Evolutionary conservation across 1,140 invertebrate species (phyloP).

Genomic region (Cotesia chilonis): DNA sequence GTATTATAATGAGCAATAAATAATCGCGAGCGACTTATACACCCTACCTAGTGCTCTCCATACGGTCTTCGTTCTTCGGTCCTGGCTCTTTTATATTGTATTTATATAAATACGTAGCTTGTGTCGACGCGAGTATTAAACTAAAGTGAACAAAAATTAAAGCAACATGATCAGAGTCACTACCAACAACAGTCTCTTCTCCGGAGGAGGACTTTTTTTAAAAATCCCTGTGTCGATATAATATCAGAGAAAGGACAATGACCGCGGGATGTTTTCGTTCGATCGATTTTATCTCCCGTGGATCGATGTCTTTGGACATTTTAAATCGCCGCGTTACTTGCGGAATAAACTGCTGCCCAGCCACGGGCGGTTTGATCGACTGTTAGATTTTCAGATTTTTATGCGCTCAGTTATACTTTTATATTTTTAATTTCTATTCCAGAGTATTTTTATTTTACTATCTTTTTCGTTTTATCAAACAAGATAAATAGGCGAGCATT

Average conservation of each 20-base stretch:
- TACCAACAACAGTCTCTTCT: background rate
- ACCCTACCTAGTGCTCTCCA: slow-evolving; percentile 24
- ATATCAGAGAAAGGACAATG: background rate
- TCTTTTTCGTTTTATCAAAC: no score
- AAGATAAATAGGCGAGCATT: no score
- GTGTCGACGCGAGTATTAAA: background rate
- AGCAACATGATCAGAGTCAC: background rate
- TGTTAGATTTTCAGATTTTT: no score
- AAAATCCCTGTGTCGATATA: no score
- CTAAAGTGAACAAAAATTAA: slow-evolving; percentile 5
- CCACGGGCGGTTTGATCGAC: background rate
- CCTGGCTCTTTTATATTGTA: background rate
- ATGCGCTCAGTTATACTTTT: no score
- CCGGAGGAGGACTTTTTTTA: no score
- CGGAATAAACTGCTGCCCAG: background rate
- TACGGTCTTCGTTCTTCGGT: slow-evolving; percentile 12
- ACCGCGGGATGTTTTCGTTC: background rate
- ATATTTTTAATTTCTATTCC: no score
- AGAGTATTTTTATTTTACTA: no score
- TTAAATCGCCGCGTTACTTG: slow-evolving; percentile 30
- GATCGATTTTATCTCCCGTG: slow-evolving; percentile 16
- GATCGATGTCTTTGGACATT: slow-evolving; percentile 37
- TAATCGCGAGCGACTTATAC: slow-evolving; percentile 48
- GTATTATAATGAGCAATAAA: slow-evolving; percentile 60
- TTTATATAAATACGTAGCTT: no score